Evolutionary conservation across 2,888 invertebrate genomes (phyloP), one percentile per base, ranked within the genome.

Genomic region (Leptarthrus brevirostris): DNA sequence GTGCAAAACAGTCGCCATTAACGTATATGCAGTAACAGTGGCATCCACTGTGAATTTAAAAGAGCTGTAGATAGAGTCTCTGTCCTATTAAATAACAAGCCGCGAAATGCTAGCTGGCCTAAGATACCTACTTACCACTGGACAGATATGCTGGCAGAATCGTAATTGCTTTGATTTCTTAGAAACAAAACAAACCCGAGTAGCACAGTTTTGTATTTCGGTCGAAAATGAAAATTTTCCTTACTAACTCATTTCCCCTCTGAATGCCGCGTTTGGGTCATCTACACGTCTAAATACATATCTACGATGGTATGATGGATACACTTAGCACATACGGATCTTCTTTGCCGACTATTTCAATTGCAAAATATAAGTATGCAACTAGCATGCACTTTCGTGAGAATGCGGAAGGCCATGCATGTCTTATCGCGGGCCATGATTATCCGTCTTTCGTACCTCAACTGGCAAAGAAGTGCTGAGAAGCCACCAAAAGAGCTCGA

Each of bases 381-480:
- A 47, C 72, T 56, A 58, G 56, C 72, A 69, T 74, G 52, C 70
- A 74, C 44, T 56, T 74, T 74, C 71, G 58, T 74, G 74, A 61
- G 74, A 74, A 74, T 74, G 74, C 74, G 74, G 74, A 74, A 74
- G 71, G 74, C 74, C 74, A 71, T 61, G 58, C 56, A 74, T 74
- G 70, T 74, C 47, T 74, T 56, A 72, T 72, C 70, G 44, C 64
- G 64, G 64, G 64, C 64, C 64, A 64, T 64, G 44, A 22, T 44
- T 64, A 40, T 47, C n/a, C n/a, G 24, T 64, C 64, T 64, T 64
- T 64, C 64, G 64, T 64, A 64, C 44, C 64, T 44, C 64, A 47
- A 20, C 64, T 64, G 24, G 40, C 24, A 64, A 64, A 24, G 22
- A 64, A 64, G 44, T 64, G 64, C 22, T 64, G 44, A 64, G 64